Evolutionary conservation across 1,140 invertebrate species (phyloP).

Genomic region (Lucilia sericata): DNA sequence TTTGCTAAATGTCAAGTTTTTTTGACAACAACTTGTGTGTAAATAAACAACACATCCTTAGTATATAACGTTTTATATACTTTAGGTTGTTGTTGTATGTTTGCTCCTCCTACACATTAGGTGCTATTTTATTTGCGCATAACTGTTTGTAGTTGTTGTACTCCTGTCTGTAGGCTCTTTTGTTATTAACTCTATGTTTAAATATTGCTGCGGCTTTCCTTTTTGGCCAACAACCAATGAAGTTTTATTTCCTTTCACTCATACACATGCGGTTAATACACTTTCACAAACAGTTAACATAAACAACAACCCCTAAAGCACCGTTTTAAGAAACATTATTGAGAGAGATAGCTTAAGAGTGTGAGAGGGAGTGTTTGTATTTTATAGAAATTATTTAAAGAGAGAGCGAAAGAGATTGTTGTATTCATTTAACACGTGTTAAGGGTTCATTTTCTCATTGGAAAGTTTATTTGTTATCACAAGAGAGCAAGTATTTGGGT

Average conservation of each 20-base stretch:
- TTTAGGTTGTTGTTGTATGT: not conserved
- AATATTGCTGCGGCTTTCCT: not conserved
- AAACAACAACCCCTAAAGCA: slow-evolving; percentile 25
- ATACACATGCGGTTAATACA: too few relatives aligned
- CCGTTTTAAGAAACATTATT: too few relatives aligned
- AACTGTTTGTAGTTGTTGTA: not conserved
- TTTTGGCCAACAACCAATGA: slow-evolving; percentile 28
- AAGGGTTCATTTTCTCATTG: slow-evolving; percentile 19
- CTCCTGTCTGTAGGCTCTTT: slow-evolving; percentile 38
- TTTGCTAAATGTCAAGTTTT: not conserved
- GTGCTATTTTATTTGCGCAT: slow-evolving; percentile 13
- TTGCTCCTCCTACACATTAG: slow-evolving; percentile 42
- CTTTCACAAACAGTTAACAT: not conserved
- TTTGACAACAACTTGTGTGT: not conserved
- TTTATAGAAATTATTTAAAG: not conserved
- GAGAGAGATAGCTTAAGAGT: not conserved
- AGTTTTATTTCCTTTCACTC: slow-evolving; percentile 9
- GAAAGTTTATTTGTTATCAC: not conserved
- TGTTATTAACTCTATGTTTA: not conserved
- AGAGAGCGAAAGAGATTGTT: not conserved
- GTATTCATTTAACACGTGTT: slow-evolving; percentile 11
- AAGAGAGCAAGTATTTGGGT: too few relatives aligned
- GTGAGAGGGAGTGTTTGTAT: not conserved
- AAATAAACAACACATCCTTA: not conserved
- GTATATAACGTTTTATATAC: slow-evolving; percentile 29